Evolutionary conservation across 1,140 invertebrate species (phyloP).

Genomic region (Heliconius himera): DNA sequence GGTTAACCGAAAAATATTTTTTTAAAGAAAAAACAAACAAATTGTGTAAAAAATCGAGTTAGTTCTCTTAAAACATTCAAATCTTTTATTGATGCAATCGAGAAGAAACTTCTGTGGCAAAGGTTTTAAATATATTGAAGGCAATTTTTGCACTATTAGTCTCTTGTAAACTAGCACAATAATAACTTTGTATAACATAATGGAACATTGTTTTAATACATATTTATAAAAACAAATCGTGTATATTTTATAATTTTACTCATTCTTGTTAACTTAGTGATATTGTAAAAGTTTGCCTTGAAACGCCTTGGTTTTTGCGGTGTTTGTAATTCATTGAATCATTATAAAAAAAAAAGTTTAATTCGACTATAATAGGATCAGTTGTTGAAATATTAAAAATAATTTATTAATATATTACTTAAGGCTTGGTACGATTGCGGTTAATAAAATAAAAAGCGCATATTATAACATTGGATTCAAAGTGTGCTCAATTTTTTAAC

Average conservation of each 20-base stretch:
- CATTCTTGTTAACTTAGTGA: constrained; percentile 10
- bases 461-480: not conserved
- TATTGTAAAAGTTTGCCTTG: constrained; percentile 10
- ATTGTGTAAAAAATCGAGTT: too few relatives aligned
- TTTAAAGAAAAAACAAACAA: too few relatives aligned
- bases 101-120: too few relatives aligned
- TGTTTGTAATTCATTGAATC: not conserved
- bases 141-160: not conserved
- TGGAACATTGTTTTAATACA: constrained; percentile 7
- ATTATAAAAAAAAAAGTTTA: not conserved
- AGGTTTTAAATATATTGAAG: not conserved
- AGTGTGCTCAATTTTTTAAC: too few relatives aligned
- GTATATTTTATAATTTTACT: constrained; percentile 4
- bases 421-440: not conserved
- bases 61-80: too few relatives aligned
- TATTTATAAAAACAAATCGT: not conserved
- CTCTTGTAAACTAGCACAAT: not conserved
- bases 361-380: not conserved
- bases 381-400: constrained; percentile 3
- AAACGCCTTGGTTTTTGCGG: not conserved
- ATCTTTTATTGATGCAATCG: too few relatives aligned
- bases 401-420: constrained; percentile 7
- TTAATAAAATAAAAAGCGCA: not conserved
- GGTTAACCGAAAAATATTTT: too few relatives aligned
- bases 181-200: constrained; percentile 11